Percentiles rank a stretch among this genome's conserved stretches.
These are phyloP conservation scores for Oasisia sp. DNA, from an alignment of 2,888 invertebrate genomes.

Conservation along the genomic window DNA sequence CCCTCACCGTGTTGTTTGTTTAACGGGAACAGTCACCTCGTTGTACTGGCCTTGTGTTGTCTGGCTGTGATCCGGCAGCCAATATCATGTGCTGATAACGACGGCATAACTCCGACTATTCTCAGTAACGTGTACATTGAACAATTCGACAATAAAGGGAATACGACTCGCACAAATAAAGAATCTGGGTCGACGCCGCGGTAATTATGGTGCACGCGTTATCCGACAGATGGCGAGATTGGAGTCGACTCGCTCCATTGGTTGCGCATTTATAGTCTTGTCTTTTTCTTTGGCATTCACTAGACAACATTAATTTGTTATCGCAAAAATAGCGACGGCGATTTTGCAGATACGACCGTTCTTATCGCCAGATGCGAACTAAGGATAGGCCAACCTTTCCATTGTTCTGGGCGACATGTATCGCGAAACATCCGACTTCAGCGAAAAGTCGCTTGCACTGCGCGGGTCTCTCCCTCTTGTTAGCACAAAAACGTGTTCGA, in stretches of 20 bases:
- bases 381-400: neutral
- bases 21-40: too few relatives aligned
- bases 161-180: neutral
- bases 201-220: constrained; percentile 10
- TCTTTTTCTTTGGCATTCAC: constrained; percentile 3
- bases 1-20: too few relatives aligned
- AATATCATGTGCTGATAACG: neutral
- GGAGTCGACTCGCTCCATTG: neutral
- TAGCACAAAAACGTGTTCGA: neutral
- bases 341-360: neutral
- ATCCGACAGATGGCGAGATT: constrained; percentile 17
- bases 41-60: neutral
- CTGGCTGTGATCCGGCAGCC: neutral
- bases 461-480: neutral
- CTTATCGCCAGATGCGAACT: neutral
- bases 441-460: neutral
- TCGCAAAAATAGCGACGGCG: neutral
- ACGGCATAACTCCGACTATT: neutral
- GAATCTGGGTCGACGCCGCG: neutral
- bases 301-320: constrained; percentile 17
- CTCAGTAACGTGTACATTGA: neutral
- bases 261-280: neutral
- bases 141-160: neutral
- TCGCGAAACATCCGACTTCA: neutral
- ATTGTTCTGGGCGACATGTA: neutral